A percentile compares a stretch with the other conserved stretches of the same genome.
Conservation (phyloP, 1,140 invertebrate genomes). For the Drosophila fuyamai region DNA sequence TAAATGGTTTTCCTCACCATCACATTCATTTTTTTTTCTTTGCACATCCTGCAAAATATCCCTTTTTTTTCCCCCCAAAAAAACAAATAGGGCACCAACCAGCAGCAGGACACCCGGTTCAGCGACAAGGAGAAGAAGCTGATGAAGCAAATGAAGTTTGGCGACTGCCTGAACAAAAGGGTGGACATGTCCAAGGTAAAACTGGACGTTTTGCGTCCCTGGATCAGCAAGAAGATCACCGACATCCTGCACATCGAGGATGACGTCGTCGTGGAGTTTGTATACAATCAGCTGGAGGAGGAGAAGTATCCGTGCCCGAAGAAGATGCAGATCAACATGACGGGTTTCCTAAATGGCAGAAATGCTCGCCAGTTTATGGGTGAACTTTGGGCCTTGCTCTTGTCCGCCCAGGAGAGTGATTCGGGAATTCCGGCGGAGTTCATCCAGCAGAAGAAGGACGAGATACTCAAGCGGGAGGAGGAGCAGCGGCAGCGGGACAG, state of each 20-base stretch:
- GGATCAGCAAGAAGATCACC: conserved; percentile 98
- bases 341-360: conserved; percentile 99
- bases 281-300: conserved; percentile 98
- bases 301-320: conserved; percentile 98
- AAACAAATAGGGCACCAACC: conserved; percentile 94
- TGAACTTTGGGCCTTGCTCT: conserved; percentile 97
- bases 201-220: conserved; percentile 98
- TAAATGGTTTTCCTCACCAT: conserved; percentile 22
- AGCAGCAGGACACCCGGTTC: conserved; percentile 99
- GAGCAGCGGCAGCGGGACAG: conserved; percentile 67
- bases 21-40: neutral
- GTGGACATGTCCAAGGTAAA: conserved; percentile 99
- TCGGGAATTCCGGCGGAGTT: conserved; percentile 97
- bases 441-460: conserved; percentile 98
- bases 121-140: conserved; percentile 99
- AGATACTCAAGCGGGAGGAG: conserved; percentile 94
- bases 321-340: conserved; percentile 99
- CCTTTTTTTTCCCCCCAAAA: conserved; percentile 18
- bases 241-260: conserved; percentile 98
- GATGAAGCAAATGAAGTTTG: conserved; percentile 99
- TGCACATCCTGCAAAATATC: neutral
- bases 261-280: conserved; percentile 99
- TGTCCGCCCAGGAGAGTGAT: conserved; percentile 97
- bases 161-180: conserved; percentile 94
- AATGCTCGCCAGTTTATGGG: conserved; percentile 99